Conservation (phyloP, 2,113 vertebrate genomes). For the Urocitellus parryii region DNA sequence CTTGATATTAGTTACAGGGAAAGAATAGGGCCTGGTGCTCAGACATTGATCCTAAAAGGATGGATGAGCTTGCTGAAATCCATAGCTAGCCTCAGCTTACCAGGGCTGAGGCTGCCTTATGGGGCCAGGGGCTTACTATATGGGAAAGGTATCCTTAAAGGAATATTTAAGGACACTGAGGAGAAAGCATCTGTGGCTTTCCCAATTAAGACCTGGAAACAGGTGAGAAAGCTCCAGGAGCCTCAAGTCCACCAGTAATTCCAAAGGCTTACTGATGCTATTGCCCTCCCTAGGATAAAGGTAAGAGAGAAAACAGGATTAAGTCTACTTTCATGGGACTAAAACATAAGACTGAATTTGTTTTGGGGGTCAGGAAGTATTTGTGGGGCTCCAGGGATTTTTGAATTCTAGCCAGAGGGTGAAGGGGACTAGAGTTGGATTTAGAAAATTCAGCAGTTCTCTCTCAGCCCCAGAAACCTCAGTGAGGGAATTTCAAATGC, state of each 20-base stretch:
- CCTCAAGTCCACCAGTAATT: not conserved
- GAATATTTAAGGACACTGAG: not conserved
- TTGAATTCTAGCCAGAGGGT: slow-evolving; percentile 45
- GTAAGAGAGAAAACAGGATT: slow-evolving; percentile 49
- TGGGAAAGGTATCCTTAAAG: slow-evolving; percentile 35
- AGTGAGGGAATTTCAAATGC: slow-evolving; percentile 81
- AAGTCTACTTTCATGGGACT: not conserved
- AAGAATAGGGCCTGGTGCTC: not conserved
- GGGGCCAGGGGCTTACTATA: not conserved
- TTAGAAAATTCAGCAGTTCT: slow-evolving; percentile 68
- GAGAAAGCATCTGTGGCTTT: slow-evolving; percentile 43
- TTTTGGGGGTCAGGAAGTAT: slow-evolving; percentile 54
- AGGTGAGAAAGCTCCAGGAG: slow-evolving; percentile 23
- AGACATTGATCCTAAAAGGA: slow-evolving; percentile 42
- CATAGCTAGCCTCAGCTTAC: not conserved
- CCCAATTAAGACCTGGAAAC: slow-evolving; percentile 24
- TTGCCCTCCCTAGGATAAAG: slow-evolving; percentile 50
- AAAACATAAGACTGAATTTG: slow-evolving; percentile 38
- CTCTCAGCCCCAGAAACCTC: slow-evolving; percentile 70
- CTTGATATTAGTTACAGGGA: not conserved
- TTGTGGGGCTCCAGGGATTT: slow-evolving; percentile 42
- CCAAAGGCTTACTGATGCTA: slow-evolving; percentile 32
- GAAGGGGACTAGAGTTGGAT: slow-evolving; percentile 46
- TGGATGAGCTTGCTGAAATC: slow-evolving; percentile 35
- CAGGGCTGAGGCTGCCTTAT: slow-evolving; percentile 16